These are phyloP conservation scores for Hycleus phaleratus DNA, from an alignment of 1,140 invertebrate species.

Conservation along the genomic window DNA sequence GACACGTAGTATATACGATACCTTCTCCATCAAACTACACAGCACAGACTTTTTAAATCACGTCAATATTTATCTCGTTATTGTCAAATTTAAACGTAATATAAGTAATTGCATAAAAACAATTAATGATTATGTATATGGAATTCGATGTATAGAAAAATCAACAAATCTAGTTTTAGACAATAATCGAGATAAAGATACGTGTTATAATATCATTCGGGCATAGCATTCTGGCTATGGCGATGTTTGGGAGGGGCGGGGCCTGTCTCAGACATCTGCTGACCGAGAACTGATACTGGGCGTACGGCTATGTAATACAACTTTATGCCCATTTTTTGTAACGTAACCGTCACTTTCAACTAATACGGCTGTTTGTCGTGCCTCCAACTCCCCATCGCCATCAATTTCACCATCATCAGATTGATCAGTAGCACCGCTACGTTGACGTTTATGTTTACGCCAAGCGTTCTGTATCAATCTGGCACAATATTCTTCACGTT, in stretches of 20 bases:
- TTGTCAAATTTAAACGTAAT: conserved; percentile 14
- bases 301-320: conserved; percentile 80
- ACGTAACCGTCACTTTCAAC: conserved; percentile 73
- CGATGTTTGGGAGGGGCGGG: conserved; percentile 47
- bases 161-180: not conserved
- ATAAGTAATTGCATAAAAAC: not conserved
- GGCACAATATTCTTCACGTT: conserved; percentile 93
- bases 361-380: conserved; percentile 67
- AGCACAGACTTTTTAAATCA: conserved; percentile 32
- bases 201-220: not conserved
- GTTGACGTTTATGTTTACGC: conserved; percentile 65
- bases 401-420: conserved; percentile 43
- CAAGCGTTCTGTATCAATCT: conserved; percentile 91
- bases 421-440: conserved; percentile 41
- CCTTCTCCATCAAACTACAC: conserved; percentile 41
- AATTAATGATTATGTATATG: not conserved
- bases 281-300: conserved; percentile 70
- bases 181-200: conserved; percentile 17
- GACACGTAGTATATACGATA: conserved; percentile 32
- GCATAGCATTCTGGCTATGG: conserved; percentile 27
- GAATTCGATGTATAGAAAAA: not conserved
- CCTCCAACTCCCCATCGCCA: conserved; percentile 35
- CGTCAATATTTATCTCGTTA: conserved; percentile 27
- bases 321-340: conserved; percentile 78
- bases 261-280: conserved; percentile 70